Base-by-base conservation (phyloP, 2,888 invertebrate genomes). In the Drosophila lutescens region DNA sequence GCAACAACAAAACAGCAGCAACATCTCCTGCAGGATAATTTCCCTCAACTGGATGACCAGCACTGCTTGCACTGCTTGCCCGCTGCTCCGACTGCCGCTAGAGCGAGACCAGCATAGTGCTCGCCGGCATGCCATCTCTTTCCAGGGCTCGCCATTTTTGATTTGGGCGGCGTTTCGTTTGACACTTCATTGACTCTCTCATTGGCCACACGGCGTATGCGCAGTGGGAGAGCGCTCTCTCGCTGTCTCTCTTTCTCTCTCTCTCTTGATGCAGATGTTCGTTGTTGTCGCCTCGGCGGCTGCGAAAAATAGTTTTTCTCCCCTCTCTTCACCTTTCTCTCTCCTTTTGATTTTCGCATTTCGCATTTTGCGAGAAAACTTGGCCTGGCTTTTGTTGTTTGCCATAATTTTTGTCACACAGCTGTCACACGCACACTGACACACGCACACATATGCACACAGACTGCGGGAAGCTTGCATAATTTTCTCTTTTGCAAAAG, bases 61-160 rank as follows among this genome's bases (percentile, higher is more conserved):
- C 65, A 80, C 83, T 83, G 84, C 84, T 80, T 83, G 71, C 60
- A 75, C 75, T 71, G 71, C 57, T 75, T 69, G 74, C 51, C n/a
- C 10, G 17, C 5, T 12, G 32, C 32, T 26, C 10, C 44, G 55
- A 12, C 65, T 43, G 40, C 10, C 4, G 78, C 5, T 23, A 56
- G 53, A 88, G 62, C 67, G 77, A 63, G 77, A 73, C 53, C 30
- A 51, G 50, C 53, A 58, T 53, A 69, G 60, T 51, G 51, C 44
- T 15, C 1, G 10, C 5, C 49, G 41, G 36, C 59, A 47, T 61
- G 77, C 65, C 71, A 60, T 86, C 86, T 75, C 83, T 74, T 57
- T 78, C 75, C 56, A 75, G 74, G 81, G 79, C 87, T 88, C 91
- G 91, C 91, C 91, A 91, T 91, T 91, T 91, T 91, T 86, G 79